These are phyloP conservation scores for Botia kubotai DNA, from an alignment of 2,797 vertebrate genomes.

Conservation along the genomic window DNA sequence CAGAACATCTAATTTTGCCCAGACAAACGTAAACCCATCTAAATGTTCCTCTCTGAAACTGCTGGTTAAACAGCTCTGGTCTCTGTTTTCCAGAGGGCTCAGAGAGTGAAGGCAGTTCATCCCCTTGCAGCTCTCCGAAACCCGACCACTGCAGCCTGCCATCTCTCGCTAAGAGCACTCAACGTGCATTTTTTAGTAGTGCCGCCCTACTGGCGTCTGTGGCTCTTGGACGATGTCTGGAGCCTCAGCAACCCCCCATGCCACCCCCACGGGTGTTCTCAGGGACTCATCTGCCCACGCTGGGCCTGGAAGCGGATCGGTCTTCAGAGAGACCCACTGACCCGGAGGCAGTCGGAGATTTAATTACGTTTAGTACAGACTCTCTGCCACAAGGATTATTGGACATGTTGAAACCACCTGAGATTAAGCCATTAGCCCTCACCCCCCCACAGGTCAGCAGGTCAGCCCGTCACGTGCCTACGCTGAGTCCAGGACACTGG, in stretches of 20 bases:
- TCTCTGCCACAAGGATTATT: conserved; percentile 61
- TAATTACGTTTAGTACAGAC: conserved; percentile 76
- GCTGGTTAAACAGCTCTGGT: neutral
- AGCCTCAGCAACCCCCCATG: conserved; percentile 59
- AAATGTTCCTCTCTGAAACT: too few relatives aligned
- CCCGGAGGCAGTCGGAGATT: conserved; percentile 66
- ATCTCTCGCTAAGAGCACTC: conserved; percentile 76
- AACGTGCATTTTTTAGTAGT: conserved; percentile 78
- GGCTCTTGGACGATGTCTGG: conserved; percentile 83
- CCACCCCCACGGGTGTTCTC: conserved; percentile 73
- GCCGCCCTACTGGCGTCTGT: conserved; percentile 84
- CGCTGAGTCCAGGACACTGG: conserved; percentile 61
- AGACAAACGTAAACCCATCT: too few relatives aligned
- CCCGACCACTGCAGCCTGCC: conserved; percentile 66
- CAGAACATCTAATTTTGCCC: too few relatives aligned
- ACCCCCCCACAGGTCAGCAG: conserved; percentile 65
- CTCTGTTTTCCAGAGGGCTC: conserved; percentile 68
- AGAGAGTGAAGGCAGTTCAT: conserved; percentile 69
- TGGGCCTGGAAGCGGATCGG: conserved; percentile 62
- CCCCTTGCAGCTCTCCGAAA: conserved; percentile 74
- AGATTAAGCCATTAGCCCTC: conserved; percentile 65
- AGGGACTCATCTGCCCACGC: conserved; percentile 70
- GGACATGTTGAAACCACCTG: conserved; percentile 64
- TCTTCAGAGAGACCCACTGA: conserved; percentile 60
- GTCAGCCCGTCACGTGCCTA: conserved; percentile 55